Conservation (phyloP, 2,113 vertebrate genomes). For the Eclectus roratus region DNA sequence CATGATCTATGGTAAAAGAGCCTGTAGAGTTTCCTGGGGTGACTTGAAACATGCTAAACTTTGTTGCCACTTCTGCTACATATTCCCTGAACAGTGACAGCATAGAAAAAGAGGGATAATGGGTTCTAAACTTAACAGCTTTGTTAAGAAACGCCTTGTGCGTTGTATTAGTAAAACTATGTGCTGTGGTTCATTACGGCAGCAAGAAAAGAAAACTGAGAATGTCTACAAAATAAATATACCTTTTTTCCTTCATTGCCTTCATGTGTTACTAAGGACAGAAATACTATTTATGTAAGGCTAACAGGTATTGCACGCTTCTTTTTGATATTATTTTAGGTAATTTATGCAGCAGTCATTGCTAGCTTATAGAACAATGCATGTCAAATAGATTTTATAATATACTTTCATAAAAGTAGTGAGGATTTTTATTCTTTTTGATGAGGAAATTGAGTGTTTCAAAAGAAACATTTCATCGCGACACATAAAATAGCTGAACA, state of each 20-base stretch:
- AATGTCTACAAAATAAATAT: background rate
- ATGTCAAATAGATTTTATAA: background rate
- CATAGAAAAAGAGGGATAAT: background rate
- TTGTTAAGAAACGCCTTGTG: background rate
- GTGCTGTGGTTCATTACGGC: background rate
- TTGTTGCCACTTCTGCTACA: background rate
- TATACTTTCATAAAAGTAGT: background rate
- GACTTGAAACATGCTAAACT: background rate
- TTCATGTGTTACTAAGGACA: background rate
- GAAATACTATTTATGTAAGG: background rate
- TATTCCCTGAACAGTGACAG: background rate
- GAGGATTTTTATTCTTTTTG: background rate
- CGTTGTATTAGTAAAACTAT: background rate
- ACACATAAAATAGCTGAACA: background rate
- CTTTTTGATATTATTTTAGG: background rate
- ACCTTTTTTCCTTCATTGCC: background rate
- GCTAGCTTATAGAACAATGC: background rate
- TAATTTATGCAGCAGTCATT: background rate
- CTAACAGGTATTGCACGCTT: background rate
- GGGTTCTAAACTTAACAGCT: background rate
- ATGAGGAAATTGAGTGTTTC: background rate
- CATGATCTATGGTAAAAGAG: background rate
- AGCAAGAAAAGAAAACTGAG: background rate
- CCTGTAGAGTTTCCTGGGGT: background rate
- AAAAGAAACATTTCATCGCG: background rate